Base-by-base conservation (phyloP, 2,113 vertebrate genomes). In the Petaurus breviceps region DNA sequence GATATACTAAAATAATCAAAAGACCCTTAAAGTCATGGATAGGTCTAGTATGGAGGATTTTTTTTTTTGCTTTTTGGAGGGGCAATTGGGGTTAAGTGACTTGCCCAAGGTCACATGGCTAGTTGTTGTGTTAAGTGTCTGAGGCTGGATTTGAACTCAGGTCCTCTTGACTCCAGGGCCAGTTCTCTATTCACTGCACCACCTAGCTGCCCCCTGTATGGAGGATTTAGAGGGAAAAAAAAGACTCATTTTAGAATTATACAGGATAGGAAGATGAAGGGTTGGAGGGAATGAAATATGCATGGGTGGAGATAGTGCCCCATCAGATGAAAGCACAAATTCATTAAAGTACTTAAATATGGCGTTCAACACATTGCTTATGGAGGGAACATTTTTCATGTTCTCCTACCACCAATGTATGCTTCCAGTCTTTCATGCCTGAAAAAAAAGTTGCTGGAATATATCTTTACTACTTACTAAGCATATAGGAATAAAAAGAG, bases 381-480 rank as follows among this genome's bases (percentile, higher is more conserved):
- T 90, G 93, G 14, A 37, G 37, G 52, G 43, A 93, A 9, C 10
- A 28, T 28, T 90, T 47, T 94, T 95, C n/a, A 90, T 68, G 31
- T 37, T 68, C 31, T 51, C 8, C 91, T 91, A 37, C 61, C 91
- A 43, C 61, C 91, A 84, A 50, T n/a, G 92, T 28, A 92, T 50
- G 57, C 28, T 49, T 61, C 90, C 92, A 91, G 90, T 77, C 95
- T 90, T 95, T 96, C 90, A 96, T 90, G 24, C 93, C 89, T 12
- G 92, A 95, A 61, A 55, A 77, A 28, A 61, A 16, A 92, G 46
- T 92, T 94, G 25, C 84, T 55, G 19, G 8, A 92, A 90, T 49
- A 8, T 89, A 0, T 93, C 89, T 96, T 93, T 91, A 52, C 55
- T 93, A 77, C 94, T 95, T 95, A 49, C 90, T 92, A 94, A 95